These are phyloP conservation scores for Dreissena rostriformis DNA, from an alignment of 1,140 invertebrate genomes.

Conservation along the genomic window DNA sequence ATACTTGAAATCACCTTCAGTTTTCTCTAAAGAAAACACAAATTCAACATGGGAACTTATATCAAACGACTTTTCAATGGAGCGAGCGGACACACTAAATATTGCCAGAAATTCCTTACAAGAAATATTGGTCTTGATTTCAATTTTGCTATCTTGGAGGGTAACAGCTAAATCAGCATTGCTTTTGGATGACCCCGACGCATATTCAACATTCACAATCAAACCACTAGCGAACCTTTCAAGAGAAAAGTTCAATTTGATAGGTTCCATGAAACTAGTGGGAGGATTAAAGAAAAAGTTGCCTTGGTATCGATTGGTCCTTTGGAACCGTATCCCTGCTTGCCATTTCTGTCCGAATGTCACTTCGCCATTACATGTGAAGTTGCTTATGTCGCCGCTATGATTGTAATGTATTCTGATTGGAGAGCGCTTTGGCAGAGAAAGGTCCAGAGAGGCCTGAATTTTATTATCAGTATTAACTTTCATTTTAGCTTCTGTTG, in stretches of 20 bases:
- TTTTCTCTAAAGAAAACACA: constrained; percentile 1
- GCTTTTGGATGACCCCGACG: too few relatives aligned
- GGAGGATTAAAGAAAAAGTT: not conserved
- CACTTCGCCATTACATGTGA: constrained; percentile 19
- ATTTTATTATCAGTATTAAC: constrained; percentile 17
- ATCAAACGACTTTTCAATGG: not conserved
- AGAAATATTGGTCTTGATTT: too few relatives aligned
- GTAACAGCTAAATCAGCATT: too few relatives aligned
- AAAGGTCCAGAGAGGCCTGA: not conserved
- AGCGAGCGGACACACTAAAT: too few relatives aligned
- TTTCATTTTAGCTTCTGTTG: constrained; percentile 13
- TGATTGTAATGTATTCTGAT: constrained; percentile 7
- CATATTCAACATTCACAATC: too few relatives aligned
- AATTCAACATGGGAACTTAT: not conserved
- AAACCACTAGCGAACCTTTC: too few relatives aligned
- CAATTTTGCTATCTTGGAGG: too few relatives aligned
- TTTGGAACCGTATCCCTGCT: constrained; percentile 10
- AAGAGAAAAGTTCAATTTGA: not conserved
- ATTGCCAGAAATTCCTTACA: too few relatives aligned
- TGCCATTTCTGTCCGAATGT: constrained; percentile 1
- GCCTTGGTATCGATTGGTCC: not conserved
- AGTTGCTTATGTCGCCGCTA: not conserved
- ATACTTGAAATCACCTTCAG: not conserved
- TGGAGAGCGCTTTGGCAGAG: not conserved
- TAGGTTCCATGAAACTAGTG: not conserved